Evolutionary conservation across 2,888 invertebrate species (phyloP).

Genomic region (Heteromurus nitidus): DNA sequence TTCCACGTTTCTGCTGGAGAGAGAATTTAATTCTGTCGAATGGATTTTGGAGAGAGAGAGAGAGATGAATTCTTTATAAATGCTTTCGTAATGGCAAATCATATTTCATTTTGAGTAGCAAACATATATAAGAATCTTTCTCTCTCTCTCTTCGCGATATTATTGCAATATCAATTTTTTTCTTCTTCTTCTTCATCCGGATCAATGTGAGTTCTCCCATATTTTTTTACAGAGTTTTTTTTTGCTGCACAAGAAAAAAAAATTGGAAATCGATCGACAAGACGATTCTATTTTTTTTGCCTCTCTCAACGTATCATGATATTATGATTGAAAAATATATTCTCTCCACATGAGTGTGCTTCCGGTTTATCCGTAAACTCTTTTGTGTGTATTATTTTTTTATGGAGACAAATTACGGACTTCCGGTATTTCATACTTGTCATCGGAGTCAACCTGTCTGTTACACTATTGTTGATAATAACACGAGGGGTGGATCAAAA

Average conservation of each 20-base stretch:
- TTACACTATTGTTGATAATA: too few species aligned
- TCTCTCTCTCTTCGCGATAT: slow-evolving; percentile 1
- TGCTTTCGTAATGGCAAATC: slow-evolving; percentile 2
- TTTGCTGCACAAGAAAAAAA: not conserved
- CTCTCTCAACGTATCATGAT: not conserved
- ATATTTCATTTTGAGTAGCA: not conserved
- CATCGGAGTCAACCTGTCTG: too few species aligned
- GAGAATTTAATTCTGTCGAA: not conserved
- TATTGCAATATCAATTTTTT: slow-evolving; percentile 17
- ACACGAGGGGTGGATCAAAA: too few species aligned
- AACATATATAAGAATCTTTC: not conserved
- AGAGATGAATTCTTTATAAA: not conserved
- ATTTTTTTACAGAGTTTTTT: not conserved
- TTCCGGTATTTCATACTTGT: slow-evolving; percentile 21
- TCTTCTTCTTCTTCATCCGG: not conserved
- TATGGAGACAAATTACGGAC: slow-evolving; percentile 30
- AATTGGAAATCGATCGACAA: slow-evolving; percentile 45
- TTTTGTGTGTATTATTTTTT: too few species aligned
- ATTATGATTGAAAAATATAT: not conserved
- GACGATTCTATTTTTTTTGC: slow-evolving; percentile 4
- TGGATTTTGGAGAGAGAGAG: too few species aligned
- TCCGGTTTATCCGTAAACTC: too few species aligned
- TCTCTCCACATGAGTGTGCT: not conserved
- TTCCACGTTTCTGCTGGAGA: too few species aligned
- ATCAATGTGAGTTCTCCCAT: not conserved